These are phyloP conservation scores for Clarias gariepinus DNA, from an alignment of 2,113 vertebrate species.

Conservation along the genomic window DNA sequence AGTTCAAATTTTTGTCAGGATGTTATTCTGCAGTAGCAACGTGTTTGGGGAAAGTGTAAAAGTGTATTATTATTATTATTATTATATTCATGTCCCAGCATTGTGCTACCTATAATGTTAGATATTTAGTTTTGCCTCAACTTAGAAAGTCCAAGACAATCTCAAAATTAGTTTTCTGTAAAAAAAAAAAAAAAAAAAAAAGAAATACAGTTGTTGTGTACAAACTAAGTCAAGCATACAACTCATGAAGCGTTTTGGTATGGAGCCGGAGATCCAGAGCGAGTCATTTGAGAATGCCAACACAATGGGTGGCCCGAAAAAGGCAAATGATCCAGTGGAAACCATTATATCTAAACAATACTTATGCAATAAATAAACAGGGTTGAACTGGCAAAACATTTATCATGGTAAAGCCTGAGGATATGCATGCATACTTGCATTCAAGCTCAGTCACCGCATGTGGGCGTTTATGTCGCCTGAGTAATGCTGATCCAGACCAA, in stretches of 20 bases:
- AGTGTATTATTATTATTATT: neutral
- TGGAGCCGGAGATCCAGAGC: conserved; percentile 54
- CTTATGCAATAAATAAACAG: conserved; percentile 65
- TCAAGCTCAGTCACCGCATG: conserved; percentile 24
- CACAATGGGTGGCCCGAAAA: conserved; percentile 75
- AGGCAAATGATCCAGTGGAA: conserved; percentile 69
- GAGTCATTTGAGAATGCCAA: conserved; percentile 68
- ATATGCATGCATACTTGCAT: conserved; percentile 28
- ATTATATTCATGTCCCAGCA: neutral
- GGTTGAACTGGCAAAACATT: conserved; percentile 55
- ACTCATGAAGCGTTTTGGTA: conserved; percentile 56
- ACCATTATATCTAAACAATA: conserved; percentile 65
- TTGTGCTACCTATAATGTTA: neutral
- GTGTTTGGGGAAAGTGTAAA: neutral
- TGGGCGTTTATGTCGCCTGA: conserved; percentile 12
- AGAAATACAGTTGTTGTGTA: conserved; percentile 41
- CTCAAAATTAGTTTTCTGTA: neutral
- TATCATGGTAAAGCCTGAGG: conserved; percentile 36
- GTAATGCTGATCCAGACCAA: conserved; percentile 19
- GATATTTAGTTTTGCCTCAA: neutral
- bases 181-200: conserved; percentile 2
- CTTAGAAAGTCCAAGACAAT: neutral
- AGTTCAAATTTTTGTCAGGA: conserved; percentile 40
- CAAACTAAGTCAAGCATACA: conserved; percentile 54
- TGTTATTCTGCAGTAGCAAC: neutral